Evolutionary conservation across 2,888 invertebrate species (phyloP).

Genomic region (Listrodromus nycthemerus): DNA sequence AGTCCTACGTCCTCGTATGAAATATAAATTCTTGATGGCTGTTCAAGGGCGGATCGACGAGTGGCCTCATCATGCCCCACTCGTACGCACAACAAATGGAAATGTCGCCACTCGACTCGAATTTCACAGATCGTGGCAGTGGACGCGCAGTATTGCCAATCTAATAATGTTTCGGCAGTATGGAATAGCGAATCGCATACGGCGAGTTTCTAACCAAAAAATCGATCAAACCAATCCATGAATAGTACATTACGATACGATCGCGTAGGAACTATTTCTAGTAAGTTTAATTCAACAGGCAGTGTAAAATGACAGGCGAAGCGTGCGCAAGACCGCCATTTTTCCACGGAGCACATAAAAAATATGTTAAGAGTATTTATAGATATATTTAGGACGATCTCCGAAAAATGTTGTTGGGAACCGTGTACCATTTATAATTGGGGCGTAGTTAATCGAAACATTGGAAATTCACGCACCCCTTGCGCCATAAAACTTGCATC

Average conservation of each 20-base stretch:
- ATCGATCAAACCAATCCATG: not conserved
- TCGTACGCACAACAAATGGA: not conserved
- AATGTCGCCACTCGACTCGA: not conserved
- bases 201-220: not conserved
- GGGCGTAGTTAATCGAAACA: slow-evolving; percentile 40
- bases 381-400: not conserved
- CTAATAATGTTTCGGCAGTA: not conserved
- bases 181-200: not conserved
- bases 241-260: not conserved
- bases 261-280: no score
- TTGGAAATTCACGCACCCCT: slow-evolving; percentile 49
- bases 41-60: not conserved
- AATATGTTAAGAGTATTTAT: not conserved
- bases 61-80: slow-evolving; percentile 26
- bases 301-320: no score
- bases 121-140: not conserved
- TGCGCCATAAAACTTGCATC: slow-evolving; percentile 64
- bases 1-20: not conserved
- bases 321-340: no score
- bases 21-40: not conserved
- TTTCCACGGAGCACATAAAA: not conserved
- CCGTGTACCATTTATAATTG: not conserved
- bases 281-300: no score
- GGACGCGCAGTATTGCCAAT: not conserved
- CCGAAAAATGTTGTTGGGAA: not conserved